Evolutionary conservation across 1,140 invertebrate genomes (phyloP), one percentile per base, ranked within the genome.

Genomic region (Brachionus koreanus): DNA sequence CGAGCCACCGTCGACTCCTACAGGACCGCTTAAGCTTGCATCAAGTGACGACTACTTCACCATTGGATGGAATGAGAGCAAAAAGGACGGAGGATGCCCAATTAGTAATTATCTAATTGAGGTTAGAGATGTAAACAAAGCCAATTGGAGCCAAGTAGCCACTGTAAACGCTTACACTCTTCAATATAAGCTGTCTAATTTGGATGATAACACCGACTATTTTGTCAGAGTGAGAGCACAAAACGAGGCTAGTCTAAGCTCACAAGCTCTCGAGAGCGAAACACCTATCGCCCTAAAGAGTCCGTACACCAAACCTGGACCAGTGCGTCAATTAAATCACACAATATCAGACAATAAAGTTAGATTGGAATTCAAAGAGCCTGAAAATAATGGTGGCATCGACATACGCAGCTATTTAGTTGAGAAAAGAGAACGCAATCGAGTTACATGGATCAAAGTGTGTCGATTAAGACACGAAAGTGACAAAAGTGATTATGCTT

Each of bases 31-130:
- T 91, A 92, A 75, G 92, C 93, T 29, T 90, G 94, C 72, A 94
- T 95, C 83, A 0, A 93, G 93, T 3, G 95, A 96, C 83, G 95
- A 97, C n/a, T 16, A 25, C 19, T 96, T 98, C 85, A 96, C 94
- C 0, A 92, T 98, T 77, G 91, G 91, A 5, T 82, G 79, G 79
- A 5, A 33, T 10, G 42, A 65, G 42, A 33, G 33, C 12, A 25
- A 12, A 43, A 49, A 7, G 13, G 57, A 43, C 42, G 61, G 65
- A 12, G 39, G 39, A 4, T 46, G 57, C 35, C 12, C 43, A 10
- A 35, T 82, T 6, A 42, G 5, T 13, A 43, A 67, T 25, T 82
- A 67, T 43, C 1, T 67, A 46, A 91, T 97, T 85, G 95, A 97
- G 87, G 94, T 93, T 85, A 91, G 94, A 75, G 94, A 97, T 86